A percentile compares a stretch with the other conserved stretches of the same genome.
These are phyloP conservation scores for Agapostemon virescens DNA, from an alignment of 2,888 invertebrate genomes.

Conservation along the genomic window DNA sequence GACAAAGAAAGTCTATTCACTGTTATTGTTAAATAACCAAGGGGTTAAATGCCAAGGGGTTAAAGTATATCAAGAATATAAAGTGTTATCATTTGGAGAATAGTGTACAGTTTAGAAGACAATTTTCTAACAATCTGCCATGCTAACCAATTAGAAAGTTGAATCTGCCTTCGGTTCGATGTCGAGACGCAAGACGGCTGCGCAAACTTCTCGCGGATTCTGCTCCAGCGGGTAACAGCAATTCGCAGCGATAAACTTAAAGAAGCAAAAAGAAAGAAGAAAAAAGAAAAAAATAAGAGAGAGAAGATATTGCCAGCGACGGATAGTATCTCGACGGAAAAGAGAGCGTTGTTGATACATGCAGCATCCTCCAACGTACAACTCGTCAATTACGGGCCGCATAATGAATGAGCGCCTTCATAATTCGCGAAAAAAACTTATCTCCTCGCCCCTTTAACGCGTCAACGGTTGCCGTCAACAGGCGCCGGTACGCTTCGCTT, in stretches of 20 bases:
- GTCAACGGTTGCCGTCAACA: conserved; percentile 62
- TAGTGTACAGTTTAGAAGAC: no score
- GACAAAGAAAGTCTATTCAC: no score
- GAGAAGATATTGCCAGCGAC: conserved; percentile 26
- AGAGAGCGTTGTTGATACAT: conserved; percentile 48
- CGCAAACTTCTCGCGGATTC: not conserved
- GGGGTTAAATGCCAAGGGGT: no score
- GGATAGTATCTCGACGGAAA: conserved; percentile 32
- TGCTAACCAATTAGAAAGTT: no score
- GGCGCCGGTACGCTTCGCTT: conserved; percentile 58
- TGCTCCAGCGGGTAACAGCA: not conserved
- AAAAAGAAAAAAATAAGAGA: not conserved
- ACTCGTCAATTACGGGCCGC: conserved; percentile 62
- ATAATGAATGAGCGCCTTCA: conserved; percentile 65
- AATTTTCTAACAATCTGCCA: no score
- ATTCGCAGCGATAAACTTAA: conserved; percentile 1
- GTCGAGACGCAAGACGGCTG: not conserved
- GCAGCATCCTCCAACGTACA: conserved; percentile 31
- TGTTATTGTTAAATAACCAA: no score
- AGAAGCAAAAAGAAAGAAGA: not conserved
- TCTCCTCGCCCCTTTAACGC: conserved; percentile 63
- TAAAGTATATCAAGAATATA: no score
- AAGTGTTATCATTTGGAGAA: no score
- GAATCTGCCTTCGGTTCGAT: no score
- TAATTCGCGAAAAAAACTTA: conserved; percentile 55